These are phyloP conservation scores for Leptopterna dolabrata DNA, from an alignment of 2,888 invertebrate genomes.

Conservation along the genomic window DNA sequence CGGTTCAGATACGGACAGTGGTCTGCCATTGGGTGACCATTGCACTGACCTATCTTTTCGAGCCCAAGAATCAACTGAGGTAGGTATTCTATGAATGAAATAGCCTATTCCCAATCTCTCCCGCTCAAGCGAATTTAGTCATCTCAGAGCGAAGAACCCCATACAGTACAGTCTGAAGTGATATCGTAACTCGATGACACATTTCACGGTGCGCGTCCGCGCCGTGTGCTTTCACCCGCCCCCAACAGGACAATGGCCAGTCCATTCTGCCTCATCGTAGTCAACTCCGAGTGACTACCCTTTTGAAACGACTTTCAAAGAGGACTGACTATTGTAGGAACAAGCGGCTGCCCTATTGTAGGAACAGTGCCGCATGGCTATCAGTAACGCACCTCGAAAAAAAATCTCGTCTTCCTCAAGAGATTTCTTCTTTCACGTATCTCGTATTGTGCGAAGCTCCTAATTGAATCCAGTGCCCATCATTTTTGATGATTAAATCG, in stretches of 20 bases:
- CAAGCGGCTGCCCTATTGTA: not conserved
- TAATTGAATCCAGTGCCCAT: constrained; percentile 3
- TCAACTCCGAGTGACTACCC: not conserved
- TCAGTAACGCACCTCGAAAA: not conserved
- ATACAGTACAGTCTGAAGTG: not conserved
- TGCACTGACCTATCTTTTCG: too few species aligned
- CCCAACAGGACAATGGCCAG: not conserved
- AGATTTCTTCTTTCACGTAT: not conserved
- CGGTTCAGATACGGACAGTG: too few species aligned
- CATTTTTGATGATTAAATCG: not conserved
- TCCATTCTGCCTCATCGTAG: not conserved
- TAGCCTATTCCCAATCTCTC: too few species aligned
- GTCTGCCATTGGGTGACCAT: too few species aligned
- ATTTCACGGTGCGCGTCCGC: not conserved
- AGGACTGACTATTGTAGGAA: not conserved
- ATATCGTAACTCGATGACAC: not conserved
- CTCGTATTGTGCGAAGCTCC: not conserved
- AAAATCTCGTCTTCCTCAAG: not conserved
- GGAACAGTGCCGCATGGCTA: not conserved
- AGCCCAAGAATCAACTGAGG: too few species aligned
- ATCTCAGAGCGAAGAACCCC: too few species aligned
- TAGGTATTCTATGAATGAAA: too few species aligned
- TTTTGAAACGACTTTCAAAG: constrained; percentile 2
- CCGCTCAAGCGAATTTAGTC: too few species aligned
- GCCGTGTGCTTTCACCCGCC: not conserved